phyloP scores from a whole-genome alignment of 2,113 vertebrate genomes.

The Rhinichthys klamathensis region DNA sequence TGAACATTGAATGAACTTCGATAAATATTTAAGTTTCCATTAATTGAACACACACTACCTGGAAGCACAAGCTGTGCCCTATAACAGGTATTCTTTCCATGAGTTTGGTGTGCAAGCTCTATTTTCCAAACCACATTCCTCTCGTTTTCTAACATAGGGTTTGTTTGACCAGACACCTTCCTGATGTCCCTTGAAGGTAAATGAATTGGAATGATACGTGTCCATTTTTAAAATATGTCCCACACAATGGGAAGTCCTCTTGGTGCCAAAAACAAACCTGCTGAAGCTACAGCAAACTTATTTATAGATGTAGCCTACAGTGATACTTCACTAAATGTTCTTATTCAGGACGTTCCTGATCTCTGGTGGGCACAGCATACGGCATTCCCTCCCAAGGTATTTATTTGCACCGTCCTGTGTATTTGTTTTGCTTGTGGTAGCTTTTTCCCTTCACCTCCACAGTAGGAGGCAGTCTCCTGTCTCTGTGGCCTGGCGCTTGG shows the following conservation, averaged over 20 bases:
- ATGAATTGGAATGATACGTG: slow-evolving; percentile 1
- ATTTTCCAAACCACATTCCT: slow-evolving; percentile 47
- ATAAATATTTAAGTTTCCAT: slow-evolving; percentile 43
- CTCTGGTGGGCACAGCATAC: slow-evolving; percentile 63
- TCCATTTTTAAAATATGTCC: neutral
- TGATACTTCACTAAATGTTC: neutral
- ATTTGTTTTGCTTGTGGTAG: slow-evolving; percentile 76
- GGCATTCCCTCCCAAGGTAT: slow-evolving; percentile 66
- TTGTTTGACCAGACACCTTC: slow-evolving; percentile 50
- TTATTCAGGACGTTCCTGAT: slow-evolving; percentile 59
- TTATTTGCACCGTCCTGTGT: slow-evolving; percentile 70
- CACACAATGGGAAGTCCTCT: slow-evolving; percentile 13
- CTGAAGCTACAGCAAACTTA: slow-evolving; percentile 9
- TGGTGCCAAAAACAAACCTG: slow-evolving; percentile 23
- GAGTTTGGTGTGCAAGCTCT: slow-evolving; percentile 30
- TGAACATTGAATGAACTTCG: slow-evolving; percentile 16
- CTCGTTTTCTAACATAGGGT: slow-evolving; percentile 46
- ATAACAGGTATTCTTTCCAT: slow-evolving; percentile 31
- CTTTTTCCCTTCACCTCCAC: slow-evolving; percentile 60
- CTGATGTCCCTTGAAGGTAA: slow-evolving; percentile 37
- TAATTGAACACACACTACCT: neutral
- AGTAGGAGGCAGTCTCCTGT: slow-evolving; percentile 70
- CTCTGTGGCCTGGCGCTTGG: slow-evolving; percentile 70
- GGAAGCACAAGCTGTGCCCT: slow-evolving; percentile 32
- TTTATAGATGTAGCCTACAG: slow-evolving; percentile 12